Percentiles rank a stretch among this genome's conserved stretches.
Conservation (phyloP, 2,797 vertebrate species). For the Alauda arvensis region DNA sequence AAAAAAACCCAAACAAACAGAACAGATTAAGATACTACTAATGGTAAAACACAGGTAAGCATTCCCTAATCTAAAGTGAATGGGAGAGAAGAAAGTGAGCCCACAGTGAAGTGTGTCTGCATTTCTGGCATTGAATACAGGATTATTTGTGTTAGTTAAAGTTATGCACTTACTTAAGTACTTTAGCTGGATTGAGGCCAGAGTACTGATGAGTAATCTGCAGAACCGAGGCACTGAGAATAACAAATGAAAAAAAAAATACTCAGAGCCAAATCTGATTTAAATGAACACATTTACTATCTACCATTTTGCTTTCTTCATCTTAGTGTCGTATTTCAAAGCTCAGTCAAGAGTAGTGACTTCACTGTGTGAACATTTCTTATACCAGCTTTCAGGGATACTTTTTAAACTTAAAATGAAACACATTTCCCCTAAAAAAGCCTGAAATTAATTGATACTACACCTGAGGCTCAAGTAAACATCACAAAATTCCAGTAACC, state of each 20-base stretch:
- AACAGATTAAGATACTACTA: neutral
- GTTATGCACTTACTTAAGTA: slow-evolving; percentile 38
- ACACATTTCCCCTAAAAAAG: neutral
- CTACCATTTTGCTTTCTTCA: neutral
- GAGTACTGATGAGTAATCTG: slow-evolving; percentile 26
- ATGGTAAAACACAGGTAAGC: neutral
- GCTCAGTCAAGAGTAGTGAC: neutral
- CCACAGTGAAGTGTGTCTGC: neutral
- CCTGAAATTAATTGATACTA: neutral
- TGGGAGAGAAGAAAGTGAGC: neutral
- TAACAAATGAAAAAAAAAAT: neutral
- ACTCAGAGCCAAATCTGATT: slow-evolving; percentile 18
- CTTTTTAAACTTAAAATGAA: slow-evolving; percentile 1
- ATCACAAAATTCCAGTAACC: neutral
- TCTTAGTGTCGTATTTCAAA: neutral
- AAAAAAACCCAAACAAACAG: neutral
- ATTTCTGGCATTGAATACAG: neutral
- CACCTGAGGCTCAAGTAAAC: neutral
- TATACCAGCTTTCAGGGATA: neutral
- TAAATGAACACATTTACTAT: slow-evolving; percentile 14
- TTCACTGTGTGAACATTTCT: neutral
- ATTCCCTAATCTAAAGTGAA: neutral
- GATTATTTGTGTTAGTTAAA: slow-evolving; percentile 43
- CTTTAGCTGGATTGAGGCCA: slow-evolving; percentile 46
- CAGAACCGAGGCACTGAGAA: slow-evolving; percentile 5